Base-by-base conservation (phyloP, 64 coral and sea anemone genomes). In the Dendronephthya gigantea region DNA sequence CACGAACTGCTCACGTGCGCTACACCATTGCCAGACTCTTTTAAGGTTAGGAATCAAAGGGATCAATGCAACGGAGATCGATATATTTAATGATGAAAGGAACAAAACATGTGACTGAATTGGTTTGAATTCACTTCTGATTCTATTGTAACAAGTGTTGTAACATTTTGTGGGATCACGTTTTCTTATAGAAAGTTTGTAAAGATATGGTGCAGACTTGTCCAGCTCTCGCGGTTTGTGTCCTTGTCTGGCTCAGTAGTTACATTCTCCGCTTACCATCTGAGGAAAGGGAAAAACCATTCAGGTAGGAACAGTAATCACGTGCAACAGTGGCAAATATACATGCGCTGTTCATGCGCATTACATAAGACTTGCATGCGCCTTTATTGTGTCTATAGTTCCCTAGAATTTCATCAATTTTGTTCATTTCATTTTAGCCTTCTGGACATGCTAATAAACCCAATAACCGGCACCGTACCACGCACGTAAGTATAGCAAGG, bases 171-270 rank as follows among this genome's bases (percentile, higher is more conserved):
- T 45, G 41, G n/a, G n/a, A n/a, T n/a, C n/a, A n/a, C n/a, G n/a
- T 62, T 62, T 62, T n/a, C 6, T 22, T 36, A 17, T 34, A 79
- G 72, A 79, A 79, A 79, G 72, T 79, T 29, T 79, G 72, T 39
- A 79, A 79, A 39, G 72, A 79, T 79, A 79, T 79, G 72, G 72
- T 79, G 0, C 72, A 79, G 22, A 79, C 72, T 7, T 79, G 28
- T 79, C 72, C 72, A 33, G 72, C 72, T 79, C 72, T 79, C 15
- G 29, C 72, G 34, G 9, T 79, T 39, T 79, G 72, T 35, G 72
- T 79, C 8, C 32, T 79, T 15, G 72, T 79, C 6, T 79, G 72
- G 72, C 36, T 79, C 30, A 79, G 72, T 33, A 79, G 72, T 29
- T 79, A 79, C 28, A 79, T 79, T 35, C 25, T 19, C 10, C 72